These are phyloP conservation scores for Hipposideros larvatus DNA, from an alignment of 2,797 vertebrate species.

Conservation along the genomic window DNA sequence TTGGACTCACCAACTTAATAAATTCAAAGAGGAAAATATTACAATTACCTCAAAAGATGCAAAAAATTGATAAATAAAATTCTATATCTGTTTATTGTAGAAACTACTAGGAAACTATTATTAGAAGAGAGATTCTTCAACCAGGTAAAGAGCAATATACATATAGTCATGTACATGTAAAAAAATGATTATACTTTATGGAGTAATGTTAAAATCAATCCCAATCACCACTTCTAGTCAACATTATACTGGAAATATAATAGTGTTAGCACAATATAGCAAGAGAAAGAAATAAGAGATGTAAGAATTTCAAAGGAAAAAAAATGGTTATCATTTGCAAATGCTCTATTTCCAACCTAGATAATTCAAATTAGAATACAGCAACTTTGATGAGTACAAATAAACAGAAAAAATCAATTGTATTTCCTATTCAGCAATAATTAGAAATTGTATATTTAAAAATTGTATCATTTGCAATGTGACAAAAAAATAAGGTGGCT, in stretches of 20 bases:
- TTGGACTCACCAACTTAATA: neutral
- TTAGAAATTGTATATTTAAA: neutral
- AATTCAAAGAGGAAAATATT: neutral
- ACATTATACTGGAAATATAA: neutral
- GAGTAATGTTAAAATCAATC: neutral
- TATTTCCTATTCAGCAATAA: neutral
- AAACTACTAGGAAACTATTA: neutral
- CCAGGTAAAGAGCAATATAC: neutral
- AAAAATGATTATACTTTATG: neutral
- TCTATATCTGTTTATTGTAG: neutral
- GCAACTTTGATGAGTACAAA: neutral
- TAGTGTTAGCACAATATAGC: neutral
- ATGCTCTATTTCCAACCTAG: neutral
- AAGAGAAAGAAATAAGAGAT: neutral
- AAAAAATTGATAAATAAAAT: neutral
- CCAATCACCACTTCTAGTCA: neutral
- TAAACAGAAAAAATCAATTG: constrained; percentile 20
- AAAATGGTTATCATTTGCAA: neutral
- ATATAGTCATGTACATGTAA: neutral
- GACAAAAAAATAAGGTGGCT: neutral
- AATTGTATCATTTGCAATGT: neutral
- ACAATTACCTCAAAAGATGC: constrained; percentile 19
- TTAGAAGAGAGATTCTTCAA: constrained; percentile 17
- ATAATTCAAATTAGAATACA: constrained; percentile 2
- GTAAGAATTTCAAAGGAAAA: neutral